Evolutionary conservation across 2,797 vertebrate genomes (phyloP), one percentile per base, ranked within the genome.

Genomic region (Gorsachius magnificus): DNA sequence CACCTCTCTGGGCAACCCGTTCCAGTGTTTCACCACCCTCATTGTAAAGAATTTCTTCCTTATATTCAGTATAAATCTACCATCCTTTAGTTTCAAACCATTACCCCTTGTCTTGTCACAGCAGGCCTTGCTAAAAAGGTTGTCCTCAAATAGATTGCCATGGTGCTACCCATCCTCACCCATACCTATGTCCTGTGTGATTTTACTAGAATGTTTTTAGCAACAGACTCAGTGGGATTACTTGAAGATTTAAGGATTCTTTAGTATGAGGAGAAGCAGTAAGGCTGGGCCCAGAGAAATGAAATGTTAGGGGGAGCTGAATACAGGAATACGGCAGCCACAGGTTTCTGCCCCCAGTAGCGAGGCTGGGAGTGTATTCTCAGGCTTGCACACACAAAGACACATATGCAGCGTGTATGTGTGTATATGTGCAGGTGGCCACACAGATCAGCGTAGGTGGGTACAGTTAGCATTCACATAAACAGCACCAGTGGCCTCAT

Each of bases 391-490:
- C 6, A 11, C 46, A 53, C 16, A 46, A 8, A 16, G 25, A 54
- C 19, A 20, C 3, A 10, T 31, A 1, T 3, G 25, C 16, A 48
- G 29, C 19, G 3, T 13, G 26, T n/a, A 28, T 5, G 2, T 9
- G 7, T 11, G 22, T 54, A 2, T 33, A 7, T 31, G 9, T 33
- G 38, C 75, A 76, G 54, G 35, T n/a, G 35, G 35, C 28, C 50
- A 29, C 45, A 48, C 8, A 33, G 45, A 54, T 24, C 46, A 83
- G n/a, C 43, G 22, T 29, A 57, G 83, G 10, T 17, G 50, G 64
- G 36, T 46, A 35, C 20, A 43, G 46, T 35, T 19, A 61, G 3
- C 25, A 17, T 65, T 77, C 15, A 64, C 56, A n/a, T 48, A 24
- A 80, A 22, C 51, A 80, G 71, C 20, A 56, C 8, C 24, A 24